Conservation (phyloP, 1,140 invertebrate species). For the Drosophila subobscura region DNA sequence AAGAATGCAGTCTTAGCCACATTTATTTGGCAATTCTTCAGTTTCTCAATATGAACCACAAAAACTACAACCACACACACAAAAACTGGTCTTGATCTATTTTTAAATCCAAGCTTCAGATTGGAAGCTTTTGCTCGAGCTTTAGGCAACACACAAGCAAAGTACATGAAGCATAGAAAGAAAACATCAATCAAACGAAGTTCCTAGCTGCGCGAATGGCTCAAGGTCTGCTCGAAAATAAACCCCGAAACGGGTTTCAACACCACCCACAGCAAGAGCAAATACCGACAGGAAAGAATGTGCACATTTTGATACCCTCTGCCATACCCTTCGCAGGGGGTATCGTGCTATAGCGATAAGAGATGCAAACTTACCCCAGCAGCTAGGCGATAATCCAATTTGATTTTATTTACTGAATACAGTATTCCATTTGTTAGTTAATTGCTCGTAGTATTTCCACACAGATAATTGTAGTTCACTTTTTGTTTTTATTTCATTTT, state of each 20-base stretch:
- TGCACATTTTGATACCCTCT: not conserved
- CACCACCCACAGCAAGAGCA: constrained; percentile 18
- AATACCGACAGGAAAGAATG: constrained; percentile 20
- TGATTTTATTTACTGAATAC: constrained; percentile 40
- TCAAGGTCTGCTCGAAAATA: constrained; percentile 54
- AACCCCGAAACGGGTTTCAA: constrained; percentile 33
- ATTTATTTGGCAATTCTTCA: constrained; percentile 17
- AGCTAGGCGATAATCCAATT: constrained; percentile 51
- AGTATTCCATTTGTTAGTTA: constrained; percentile 9
- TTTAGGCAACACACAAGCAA: constrained; percentile 1
- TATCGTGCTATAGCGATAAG: constrained; percentile 2
- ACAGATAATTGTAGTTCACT: constrained; percentile 26
- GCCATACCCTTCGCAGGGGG: constrained; percentile 2
- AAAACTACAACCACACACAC: constrained; percentile 15
- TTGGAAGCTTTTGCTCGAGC: constrained; percentile 13
- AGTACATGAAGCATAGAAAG: constrained; percentile 34
- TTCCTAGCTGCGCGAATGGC: constrained; percentile 34
- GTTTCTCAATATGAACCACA: not conserved
- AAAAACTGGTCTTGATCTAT: constrained; percentile 58
- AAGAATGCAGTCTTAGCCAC: constrained; percentile 12
- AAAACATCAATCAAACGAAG: constrained; percentile 52
- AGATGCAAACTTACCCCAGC: constrained; percentile 26
- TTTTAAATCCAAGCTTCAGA: constrained; percentile 44
- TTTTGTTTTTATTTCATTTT: constrained; percentile 7
- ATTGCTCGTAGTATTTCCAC: not conserved